Percentiles rank a stretch among this genome's conserved stretches.
phyloP scores from a whole-genome alignment of 2,888 invertebrate species.

The Halictus ligatus region DNA sequence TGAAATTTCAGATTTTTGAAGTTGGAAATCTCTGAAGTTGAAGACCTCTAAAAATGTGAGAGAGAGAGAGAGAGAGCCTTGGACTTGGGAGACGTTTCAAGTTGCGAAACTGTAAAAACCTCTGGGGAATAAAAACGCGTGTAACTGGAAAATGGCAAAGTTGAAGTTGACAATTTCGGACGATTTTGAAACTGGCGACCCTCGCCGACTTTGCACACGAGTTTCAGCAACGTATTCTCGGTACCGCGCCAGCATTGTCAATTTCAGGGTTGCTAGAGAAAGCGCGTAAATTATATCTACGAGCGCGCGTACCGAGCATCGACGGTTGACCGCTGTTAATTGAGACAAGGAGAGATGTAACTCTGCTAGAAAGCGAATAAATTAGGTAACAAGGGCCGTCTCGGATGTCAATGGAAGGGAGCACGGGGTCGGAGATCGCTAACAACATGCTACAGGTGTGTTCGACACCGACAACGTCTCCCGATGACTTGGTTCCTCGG shows the following conservation, averaged over 20 bases:
- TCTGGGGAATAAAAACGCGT: too few relatives aligned
- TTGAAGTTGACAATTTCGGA: too few relatives aligned
- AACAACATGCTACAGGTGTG: background rate
- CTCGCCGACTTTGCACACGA: background rate
- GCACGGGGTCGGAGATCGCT: background rate
- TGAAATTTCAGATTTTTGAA: too few relatives aligned
- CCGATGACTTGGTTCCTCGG: background rate
- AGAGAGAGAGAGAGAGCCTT: too few relatives aligned
- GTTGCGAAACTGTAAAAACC: too few relatives aligned
- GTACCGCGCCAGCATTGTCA: background rate
- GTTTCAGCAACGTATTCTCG: background rate
- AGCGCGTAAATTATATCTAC: background rate
- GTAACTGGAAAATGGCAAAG: too few relatives aligned
- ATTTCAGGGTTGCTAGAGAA: slow-evolving; percentile 6
- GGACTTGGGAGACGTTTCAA: too few relatives aligned
- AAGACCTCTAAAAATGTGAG: too few relatives aligned
- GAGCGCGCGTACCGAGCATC: background rate
- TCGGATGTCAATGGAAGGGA: background rate
- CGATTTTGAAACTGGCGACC: background rate
- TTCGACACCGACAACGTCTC: background rate
- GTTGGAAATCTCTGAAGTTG: too few relatives aligned
- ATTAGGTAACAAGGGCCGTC: background rate
- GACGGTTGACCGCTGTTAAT: background rate
- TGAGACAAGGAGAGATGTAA: background rate
- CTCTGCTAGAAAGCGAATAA: slow-evolving; percentile 29